phyloP scores from a whole-genome alignment of 2,888 invertebrate species.

The Malthinus flaveolus region DNA sequence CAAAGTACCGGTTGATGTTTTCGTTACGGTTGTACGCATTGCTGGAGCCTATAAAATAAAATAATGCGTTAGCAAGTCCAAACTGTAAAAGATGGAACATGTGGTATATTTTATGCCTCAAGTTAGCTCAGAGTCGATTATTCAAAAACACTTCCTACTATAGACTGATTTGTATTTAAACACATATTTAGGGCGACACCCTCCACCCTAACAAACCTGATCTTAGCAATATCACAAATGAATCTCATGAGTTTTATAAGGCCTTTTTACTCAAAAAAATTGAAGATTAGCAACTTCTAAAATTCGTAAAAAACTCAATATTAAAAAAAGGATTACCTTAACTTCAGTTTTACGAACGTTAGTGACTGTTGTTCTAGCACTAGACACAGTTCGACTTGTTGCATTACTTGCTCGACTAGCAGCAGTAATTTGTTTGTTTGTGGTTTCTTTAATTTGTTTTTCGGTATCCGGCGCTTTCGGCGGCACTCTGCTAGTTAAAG shows the following conservation, averaged over 20 bases:
- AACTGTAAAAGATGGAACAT: too few species aligned
- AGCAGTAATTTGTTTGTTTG: constrained; percentile 64
- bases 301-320: too few species aligned
- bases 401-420: constrained; percentile 31
- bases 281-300: too few species aligned
- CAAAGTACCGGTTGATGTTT: constrained; percentile 40
- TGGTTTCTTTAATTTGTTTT: constrained; percentile 71
- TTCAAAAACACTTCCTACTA: too few species aligned
- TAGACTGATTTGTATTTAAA: too few species aligned
- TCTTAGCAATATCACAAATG: too few species aligned
- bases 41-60: constrained; percentile 32
- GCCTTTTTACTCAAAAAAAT: too few species aligned
- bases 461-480: constrained; percentile 45
- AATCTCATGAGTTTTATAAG: too few species aligned
- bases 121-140: too few species aligned
- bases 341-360: constrained; percentile 43
- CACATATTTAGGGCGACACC: too few species aligned
- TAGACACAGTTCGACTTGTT: constrained; percentile 9
- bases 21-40: constrained; percentile 40
- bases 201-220: too few species aligned
- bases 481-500: constrained; percentile 38
- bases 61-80: constrained; percentile 6
- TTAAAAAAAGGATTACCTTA: constrained; percentile 44
- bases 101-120: too few species aligned
- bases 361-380: constrained; percentile 39